Base-by-base conservation (phyloP, 2,797 vertebrate genomes). In the Etheostoma nigrum region DNA sequence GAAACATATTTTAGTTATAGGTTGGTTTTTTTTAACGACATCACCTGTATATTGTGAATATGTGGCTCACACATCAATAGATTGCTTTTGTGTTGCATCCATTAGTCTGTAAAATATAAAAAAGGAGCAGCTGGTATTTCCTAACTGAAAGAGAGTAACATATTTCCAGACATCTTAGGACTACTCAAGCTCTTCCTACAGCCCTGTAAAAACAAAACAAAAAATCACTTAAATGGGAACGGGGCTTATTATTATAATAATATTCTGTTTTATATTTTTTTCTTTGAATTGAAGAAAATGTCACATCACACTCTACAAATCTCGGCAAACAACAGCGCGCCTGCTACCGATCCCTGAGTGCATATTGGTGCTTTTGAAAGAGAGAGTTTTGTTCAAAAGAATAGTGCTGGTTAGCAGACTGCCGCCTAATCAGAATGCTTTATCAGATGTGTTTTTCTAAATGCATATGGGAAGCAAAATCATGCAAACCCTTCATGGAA, bases 221-320 rank as follows among this genome's bases (percentile, higher is more conserved):
- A 57, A 49, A 66, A 72, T 65, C 52, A 64, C 57, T 19, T 54
- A 58, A 73, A 76, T 45, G 58, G 59, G 57, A 77, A 59, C 55
- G 42, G 51, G 62, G 48, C 13, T 55, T 61, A 47, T 76, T 61
- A 74, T 64, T 74, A 60, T 57, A 81, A 72, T 71, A 33, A 72
- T 71, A 33, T 72, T 81, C 61, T 61, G 64, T 82, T 82, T 85
- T 70, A 57, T 40, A 21, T 79, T 61, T 76, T 45, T 55, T 57
- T 44, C 10, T 62, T 48, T 40, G 55, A 81, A 78, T 51, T 54
- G 57, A 74, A 51, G 57, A 68, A 84, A 71, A 67, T 76, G 59
- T 71, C 77, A 61, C 53, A 62, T 73, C 67, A 40, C 40, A 33
- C 44, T 85, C n/a, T 4, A 25, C 72, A 76, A 74, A 78, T 80